Evolutionary conservation across 2,113 vertebrate genomes (phyloP), one percentile per base, ranked within the genome.

Genomic region (Struthio camelus): DNA sequence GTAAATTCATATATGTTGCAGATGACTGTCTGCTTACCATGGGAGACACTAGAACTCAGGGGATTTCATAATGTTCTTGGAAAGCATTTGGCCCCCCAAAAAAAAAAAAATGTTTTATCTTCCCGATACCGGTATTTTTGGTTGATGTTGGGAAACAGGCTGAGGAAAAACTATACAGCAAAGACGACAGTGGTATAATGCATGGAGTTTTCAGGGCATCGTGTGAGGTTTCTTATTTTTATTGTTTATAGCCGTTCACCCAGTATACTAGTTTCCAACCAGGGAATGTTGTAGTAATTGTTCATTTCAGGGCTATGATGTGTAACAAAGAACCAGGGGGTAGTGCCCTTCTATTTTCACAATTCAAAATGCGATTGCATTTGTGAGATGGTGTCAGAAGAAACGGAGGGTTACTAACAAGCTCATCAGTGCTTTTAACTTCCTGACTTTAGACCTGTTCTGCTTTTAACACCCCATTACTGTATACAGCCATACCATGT

Each of bases 161-260:
- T 80, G 82, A 50, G 53, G 53, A 38, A 30, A 75, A 85, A n/a
- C 10, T 56, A 11, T 7, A 22, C 38, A 59, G 51, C 48, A 64
- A 5, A 82, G 84, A 23, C 2, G 2, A 38, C 8, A 22, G 53
- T 20, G 83, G 42, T 89, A 36, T 36, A 73, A 53, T 17, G 20
- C 61, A 9, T 34, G 54, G 56, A 81, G 54, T 69, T 89, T 50
- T 54, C 61, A 75, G 32, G 46, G n/a, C 22, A 10, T 30, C 34
- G 10, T 64, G 32, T 48, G 54, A 40, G 0, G 0, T 40, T 70
- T 61, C 27, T 70, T 53, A 1, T 1, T 73, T 75, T 66, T 53
- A 2, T 48, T 70, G 2, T 56, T 95, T 80, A 13, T 32, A 20
- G 36, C 32, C 84, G 58, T 71, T 58, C 42, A 12, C 36, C 40